phyloP scores from a whole-genome alignment of 2,113 vertebrate genomes.

The Panurus biarmicus region DNA sequence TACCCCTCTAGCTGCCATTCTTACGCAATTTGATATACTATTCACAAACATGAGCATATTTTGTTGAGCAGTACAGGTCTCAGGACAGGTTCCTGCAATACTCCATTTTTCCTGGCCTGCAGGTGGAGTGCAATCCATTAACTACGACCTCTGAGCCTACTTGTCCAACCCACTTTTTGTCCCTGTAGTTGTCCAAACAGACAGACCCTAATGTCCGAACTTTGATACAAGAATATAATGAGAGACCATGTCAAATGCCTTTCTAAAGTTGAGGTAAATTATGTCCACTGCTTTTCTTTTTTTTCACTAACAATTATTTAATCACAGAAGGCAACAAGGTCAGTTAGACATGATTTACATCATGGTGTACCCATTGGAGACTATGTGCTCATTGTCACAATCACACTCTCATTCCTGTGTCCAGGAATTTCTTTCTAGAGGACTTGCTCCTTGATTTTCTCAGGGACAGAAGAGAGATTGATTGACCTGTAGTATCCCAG shows the following conservation, averaged over 20 bases:
- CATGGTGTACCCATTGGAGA: not conserved
- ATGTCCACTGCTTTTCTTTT: not conserved
- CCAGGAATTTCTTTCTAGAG: not conserved
- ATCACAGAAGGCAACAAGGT: not conserved
- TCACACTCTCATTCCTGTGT: not conserved
- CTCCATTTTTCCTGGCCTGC: not conserved
- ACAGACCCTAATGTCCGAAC: not conserved
- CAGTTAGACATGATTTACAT: not conserved
- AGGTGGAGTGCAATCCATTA: not conserved
- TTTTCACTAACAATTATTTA: not conserved
- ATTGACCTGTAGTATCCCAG: not conserved
- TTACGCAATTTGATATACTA: not conserved
- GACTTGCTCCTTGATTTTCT: not conserved
- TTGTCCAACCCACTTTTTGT: not conserved
- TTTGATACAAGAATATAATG: not conserved
- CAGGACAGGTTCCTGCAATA: not conserved
- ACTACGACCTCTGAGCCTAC: not conserved
- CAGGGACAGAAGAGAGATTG: not conserved
- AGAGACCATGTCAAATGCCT: not conserved
- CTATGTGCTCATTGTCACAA: not conserved
- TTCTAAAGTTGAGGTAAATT: not conserved
- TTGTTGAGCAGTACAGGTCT: not conserved
- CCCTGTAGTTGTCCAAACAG: not conserved
- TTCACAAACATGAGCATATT: not conserved
- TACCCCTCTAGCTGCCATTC: not conserved